Conservation (phyloP, 2,888 invertebrate genomes). For the Chirona hameri region DNA sequence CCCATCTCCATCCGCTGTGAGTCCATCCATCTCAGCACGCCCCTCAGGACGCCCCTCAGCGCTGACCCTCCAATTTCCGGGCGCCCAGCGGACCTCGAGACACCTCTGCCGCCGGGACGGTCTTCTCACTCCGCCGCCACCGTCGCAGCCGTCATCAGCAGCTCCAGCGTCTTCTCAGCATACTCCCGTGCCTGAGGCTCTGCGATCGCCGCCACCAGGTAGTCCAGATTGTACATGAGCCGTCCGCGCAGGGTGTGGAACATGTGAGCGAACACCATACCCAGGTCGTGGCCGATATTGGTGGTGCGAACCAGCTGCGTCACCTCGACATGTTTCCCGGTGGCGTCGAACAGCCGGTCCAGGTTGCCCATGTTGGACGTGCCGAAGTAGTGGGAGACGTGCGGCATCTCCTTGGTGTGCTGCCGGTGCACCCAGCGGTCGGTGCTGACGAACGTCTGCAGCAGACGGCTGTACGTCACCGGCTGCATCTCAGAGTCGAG, state of each 20-base stretch:
- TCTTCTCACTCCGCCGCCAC: neutral
- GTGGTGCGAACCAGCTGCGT: conserved; percentile 37
- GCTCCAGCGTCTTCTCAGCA: conserved; percentile 26
- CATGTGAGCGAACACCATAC: conserved; percentile 39
- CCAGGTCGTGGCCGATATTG: conserved; percentile 39
- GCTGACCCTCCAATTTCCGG: too few relatives aligned
- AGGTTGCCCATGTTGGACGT: conserved; percentile 40
- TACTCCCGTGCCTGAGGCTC: conserved; percentile 4
- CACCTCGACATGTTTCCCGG: conserved; percentile 37
- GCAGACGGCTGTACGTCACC: conserved; percentile 34
- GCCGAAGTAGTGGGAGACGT: conserved; percentile 40
- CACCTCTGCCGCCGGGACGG: neutral
- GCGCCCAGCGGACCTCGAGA: too few relatives aligned
- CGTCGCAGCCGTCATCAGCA: neutral
- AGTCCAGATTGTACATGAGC: conserved; percentile 39
- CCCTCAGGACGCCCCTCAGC: too few relatives aligned
- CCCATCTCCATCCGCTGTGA: too few relatives aligned
- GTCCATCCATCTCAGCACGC: too few relatives aligned
- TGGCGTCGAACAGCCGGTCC: conserved; percentile 36
- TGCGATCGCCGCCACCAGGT: conserved; percentile 31
- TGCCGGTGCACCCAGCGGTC: conserved; percentile 31
- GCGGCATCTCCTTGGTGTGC: conserved; percentile 32
- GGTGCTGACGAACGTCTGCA: conserved; percentile 36
- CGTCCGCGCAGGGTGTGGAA: conserved; percentile 39
- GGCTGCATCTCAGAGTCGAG: conserved; percentile 36